Evolutionary conservation across 2,797 vertebrate species (phyloP), one percentile per base, ranked within the genome.

Genomic region (Megalops cyprinoides): DNA sequence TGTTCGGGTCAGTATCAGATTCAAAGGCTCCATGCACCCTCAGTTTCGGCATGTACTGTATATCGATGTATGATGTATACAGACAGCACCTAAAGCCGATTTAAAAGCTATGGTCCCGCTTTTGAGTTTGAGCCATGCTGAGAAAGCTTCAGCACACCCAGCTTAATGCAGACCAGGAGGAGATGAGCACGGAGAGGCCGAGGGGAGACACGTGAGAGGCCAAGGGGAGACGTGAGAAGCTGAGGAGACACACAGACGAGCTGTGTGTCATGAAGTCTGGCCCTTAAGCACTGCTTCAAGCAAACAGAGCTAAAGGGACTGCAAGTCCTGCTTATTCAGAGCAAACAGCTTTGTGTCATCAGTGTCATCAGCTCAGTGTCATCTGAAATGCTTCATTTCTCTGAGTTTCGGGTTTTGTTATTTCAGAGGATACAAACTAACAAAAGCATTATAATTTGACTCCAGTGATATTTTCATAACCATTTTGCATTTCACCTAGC

Each of bases 141-240:
- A 82, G 62, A 81, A 85, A 62, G 74, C 78, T 78, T 87, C 76
- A 80, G 62, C 80, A 79, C 81, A 58, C 80, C n/a, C 82, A 12
- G 18, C 51, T 75, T 83, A 83, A 86, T 87, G 34, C 79, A 65
- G 84, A 86, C 74, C 78, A 85, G 79, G 60, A 84, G 77, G 44
- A 46, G 74, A 25, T 9, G 39, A 46, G 76, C 79, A 39, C 58
- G n/a, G n/a, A n/a, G n/a, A n/a, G n/a, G n/a, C n/a, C n/a, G n/a
- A n/a, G n/a, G 46, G 76, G n/a, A 15, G 39, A 46, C 49, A n/a
- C n/a, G n/a, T n/a, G n/a, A n/a, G n/a, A n/a, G n/a, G n/a, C n/a
- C n/a, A n/a, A n/a, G n/a, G 46, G 76, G n/a, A 15, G 39, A 46
- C 49, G 71, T 81, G 77, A 60, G 51, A 8, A 25, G 42, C 7